These are phyloP conservation scores for Drosophila repletoides DNA, from an alignment of 1,140 invertebrate genomes.

Conservation along the genomic window DNA sequence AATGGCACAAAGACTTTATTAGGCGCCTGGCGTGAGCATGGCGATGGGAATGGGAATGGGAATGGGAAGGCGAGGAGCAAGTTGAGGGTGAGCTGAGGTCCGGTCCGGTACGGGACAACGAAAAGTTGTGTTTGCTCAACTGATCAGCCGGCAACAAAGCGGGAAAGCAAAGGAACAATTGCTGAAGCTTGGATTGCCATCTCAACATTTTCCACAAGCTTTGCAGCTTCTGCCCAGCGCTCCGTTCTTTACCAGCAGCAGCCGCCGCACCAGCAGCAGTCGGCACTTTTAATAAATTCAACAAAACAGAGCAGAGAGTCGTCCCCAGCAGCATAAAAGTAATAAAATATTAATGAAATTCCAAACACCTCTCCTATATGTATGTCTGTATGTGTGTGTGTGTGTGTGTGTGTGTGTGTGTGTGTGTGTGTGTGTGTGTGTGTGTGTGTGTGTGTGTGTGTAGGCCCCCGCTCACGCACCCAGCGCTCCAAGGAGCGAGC, in stretches of 20 bases:
- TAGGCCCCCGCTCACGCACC: slow-evolving; percentile 26
- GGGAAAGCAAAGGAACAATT: too few relatives aligned
- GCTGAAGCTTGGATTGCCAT: not conserved
- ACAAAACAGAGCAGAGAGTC: slow-evolving; percentile 44
- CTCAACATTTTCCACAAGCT: slow-evolving; percentile 6
- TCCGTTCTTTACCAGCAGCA: not conserved
- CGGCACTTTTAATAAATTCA: slow-evolving; percentile 73
- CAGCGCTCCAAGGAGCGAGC: not conserved
- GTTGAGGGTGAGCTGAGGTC: too few relatives aligned
- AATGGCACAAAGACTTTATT: slow-evolving; percentile 46
- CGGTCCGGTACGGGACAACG: not conserved
- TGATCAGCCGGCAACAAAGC: slow-evolving; percentile 3
- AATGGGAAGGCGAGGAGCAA: not conserved
- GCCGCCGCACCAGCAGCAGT: too few relatives aligned
- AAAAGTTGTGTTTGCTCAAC: slow-evolving; percentile 17
- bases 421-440: too few relatives aligned
- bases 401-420: too few relatives aligned
- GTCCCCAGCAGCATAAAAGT: slow-evolving; percentile 52
- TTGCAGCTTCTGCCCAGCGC: not conserved
- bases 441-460: too few relatives aligned
- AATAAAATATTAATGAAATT: slow-evolving; percentile 83
- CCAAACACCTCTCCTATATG: slow-evolving; percentile 79
- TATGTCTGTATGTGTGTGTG: too few relatives aligned
- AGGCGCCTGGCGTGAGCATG: slow-evolving; percentile 1
- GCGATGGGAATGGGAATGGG: not conserved